Evolutionary conservation across 2,113 vertebrate species (phyloP), one percentile per base, ranked within the genome.

Genomic region (Petrocephalus zakoni): DNA sequence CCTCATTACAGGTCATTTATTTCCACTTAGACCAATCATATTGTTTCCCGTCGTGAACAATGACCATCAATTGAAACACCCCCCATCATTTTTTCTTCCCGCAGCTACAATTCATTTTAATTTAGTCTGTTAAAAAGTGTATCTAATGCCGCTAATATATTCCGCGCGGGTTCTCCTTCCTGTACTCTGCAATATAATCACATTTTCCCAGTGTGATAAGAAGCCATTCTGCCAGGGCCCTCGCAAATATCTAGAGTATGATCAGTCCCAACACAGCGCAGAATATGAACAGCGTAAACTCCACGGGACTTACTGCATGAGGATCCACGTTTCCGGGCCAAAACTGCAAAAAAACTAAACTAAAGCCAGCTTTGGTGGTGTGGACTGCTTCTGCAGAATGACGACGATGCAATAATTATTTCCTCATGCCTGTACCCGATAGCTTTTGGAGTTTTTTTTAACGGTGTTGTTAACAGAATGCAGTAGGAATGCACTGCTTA

Each of bases 131-230:
- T 82, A 64, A 89, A 86, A 90, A 88, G 82, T 86, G 46, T 87
- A 88, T 83, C 87, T 89, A 91, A 91, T 84, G 75, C 85, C 53
- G 87, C 86, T 91, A 87, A 91, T 89, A 86, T 90, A 90, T 93
- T 92, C 88, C 34, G 68, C 55, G 87, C 88, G 90, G 88, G 88
- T 52, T 46, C 72, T 87, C 86, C 55, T 51, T 87, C 47, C 46
- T 84, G 61, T 88, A 85, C 86, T 53, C 89, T 15, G 81, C 87
- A 90, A 89, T 55, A 85, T 91, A 89, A 93, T 91, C 89, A 88
- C 51, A 87, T 89, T 91, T 87, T 72, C 89, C 68, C 87, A 61
- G 83, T 46, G 86, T 34, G 87, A 87, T 86, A 87, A 89, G 87
- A 29, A 91, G 84, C 82, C 34, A 78, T 84, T 64, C 58, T 89